These are phyloP conservation scores for Herminia tarsipennalis DNA, from an alignment of 2,888 invertebrate genomes.

Conservation along the genomic window DNA sequence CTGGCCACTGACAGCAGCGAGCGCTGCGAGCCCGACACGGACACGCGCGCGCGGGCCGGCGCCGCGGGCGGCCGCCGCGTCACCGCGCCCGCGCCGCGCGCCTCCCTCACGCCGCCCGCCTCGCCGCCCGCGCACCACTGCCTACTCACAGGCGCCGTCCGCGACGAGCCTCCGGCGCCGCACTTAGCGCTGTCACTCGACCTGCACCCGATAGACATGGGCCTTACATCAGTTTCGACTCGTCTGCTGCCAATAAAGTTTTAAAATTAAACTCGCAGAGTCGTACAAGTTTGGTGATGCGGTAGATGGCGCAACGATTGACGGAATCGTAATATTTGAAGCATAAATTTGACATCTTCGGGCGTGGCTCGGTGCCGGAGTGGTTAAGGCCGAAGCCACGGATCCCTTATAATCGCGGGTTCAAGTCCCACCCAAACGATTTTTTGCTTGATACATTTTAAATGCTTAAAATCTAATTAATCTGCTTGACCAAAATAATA, in stretches of 20 bases:
- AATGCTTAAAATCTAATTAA: too few species aligned
- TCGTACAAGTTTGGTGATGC: not conserved
- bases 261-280: conserved; percentile 6
- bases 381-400: too few species aligned
- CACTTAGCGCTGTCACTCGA: conserved; percentile 89
- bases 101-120: conserved; percentile 65
- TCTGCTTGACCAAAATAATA: too few species aligned
- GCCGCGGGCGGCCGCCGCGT: conserved; percentile 52
- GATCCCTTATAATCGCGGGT: too few species aligned
- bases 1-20: conserved; percentile 83
- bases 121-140: conserved; percentile 76
- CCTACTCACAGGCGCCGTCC: conserved; percentile 85
- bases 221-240: conserved; percentile 44
- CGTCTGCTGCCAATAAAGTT: conserved; percentile 42
- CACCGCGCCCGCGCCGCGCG: conserved; percentile 57
- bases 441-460: too few species aligned
- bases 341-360: too few species aligned
- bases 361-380: too few species aligned
- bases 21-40: conserved; percentile 74
- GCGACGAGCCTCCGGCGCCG: conserved; percentile 76
- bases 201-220: conserved; percentile 65
- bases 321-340: too few species aligned
- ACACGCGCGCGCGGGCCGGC: conserved; percentile 52
- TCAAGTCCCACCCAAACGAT: too few species aligned
- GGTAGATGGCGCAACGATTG: not conserved